Evolutionary conservation across 2,113 vertebrate species (phyloP), one percentile per base, ranked within the genome.

Genomic region (Anguilla rostrata): DNA sequence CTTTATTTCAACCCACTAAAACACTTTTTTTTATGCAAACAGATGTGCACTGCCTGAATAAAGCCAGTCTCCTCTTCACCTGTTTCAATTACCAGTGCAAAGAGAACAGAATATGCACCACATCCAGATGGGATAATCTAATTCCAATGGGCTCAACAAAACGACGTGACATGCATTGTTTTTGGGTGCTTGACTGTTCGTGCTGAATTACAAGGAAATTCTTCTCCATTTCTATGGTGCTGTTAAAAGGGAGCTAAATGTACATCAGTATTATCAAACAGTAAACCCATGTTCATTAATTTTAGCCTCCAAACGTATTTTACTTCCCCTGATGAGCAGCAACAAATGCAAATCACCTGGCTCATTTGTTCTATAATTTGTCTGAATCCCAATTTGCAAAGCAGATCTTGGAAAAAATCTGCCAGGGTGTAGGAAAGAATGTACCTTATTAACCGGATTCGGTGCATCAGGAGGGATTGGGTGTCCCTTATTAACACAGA

Each of bases 331-430:
- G 26, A 12, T n/a, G 71, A 75, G 71, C 26, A 29, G 71, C 26
- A 75, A 29, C 5, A 34, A 75, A 75, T 84, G 15, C 83, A 84
- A 84, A 66, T 84, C 57, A 66, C 11, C 39, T 11, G 40, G 40
- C 80, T 71, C 56, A 82, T 86, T 86, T 86, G 80, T 57, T 49
- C 40, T 86, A 11, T 71, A 86, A 81, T 86, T 82, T 82, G 85
- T 60, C 40, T 34, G 57, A 43, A 49, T 83, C 40, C 60, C 9
- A 71, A 46, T 75, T 82, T 86, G 80, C 57, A 86, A 86, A 86
- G 41, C 20, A 49, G 39, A 86, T n/a, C 40, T 82, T 53, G 43
- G 40, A 20, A 34, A 53, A 66, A 46, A 15, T 26, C 56, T 39
- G 41, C 40, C 63, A n/a, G 85, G 80, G 60, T 29, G 0, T 15